Evolutionary conservation across 2,888 invertebrate genomes (phyloP), one percentile per base, ranked within the genome.

Genomic region (Aleiodes leptofemur): DNA sequence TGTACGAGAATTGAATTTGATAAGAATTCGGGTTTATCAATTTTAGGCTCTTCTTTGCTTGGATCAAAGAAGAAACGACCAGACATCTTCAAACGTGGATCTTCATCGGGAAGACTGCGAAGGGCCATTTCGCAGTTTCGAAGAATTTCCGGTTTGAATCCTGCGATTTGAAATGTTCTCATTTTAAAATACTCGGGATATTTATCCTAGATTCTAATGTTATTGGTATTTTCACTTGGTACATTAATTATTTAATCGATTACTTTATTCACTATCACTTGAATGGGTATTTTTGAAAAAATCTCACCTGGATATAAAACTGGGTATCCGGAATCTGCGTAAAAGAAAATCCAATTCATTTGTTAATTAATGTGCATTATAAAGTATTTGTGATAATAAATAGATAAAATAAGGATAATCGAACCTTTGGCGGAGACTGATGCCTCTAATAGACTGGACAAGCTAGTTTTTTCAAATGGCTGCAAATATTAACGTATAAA

Each of bases 361-460:
- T 74, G 57, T n/a, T 43, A 69, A 31, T 73, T 34, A 64, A 59
- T 69, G 61, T 29, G 50, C 66, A 57, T 55, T 57, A 16, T 43
- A 64, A 48, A 23, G 23, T 64, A 7, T 4, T 13, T 57, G 9
- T 57, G 56, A 38, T n/a, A 34, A 55, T 59, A 56, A 71, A 77
- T 70, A 76, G 9, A 38, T 71, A 57, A 70, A 74, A 72, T 59
- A 29, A 51, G 29, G 51, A 72, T 55, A 69, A 59, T n/a, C 88
- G 83, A 84, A 89, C 89, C 89, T 89, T 89, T 89, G 48, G 85
- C 86, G 50, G 88, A 88, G 53, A 89, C 89, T 71, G 89, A 89
- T 70, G 89, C 89, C 85, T 89, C 89, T 82, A 89, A 80, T n/a
- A 89, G 87, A 83, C 89, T 89, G 85, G 89, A 89, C 78, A 89